phyloP scores from a whole-genome alignment of 2,113 vertebrate species.

The Tachuris rubrigastra region DNA sequence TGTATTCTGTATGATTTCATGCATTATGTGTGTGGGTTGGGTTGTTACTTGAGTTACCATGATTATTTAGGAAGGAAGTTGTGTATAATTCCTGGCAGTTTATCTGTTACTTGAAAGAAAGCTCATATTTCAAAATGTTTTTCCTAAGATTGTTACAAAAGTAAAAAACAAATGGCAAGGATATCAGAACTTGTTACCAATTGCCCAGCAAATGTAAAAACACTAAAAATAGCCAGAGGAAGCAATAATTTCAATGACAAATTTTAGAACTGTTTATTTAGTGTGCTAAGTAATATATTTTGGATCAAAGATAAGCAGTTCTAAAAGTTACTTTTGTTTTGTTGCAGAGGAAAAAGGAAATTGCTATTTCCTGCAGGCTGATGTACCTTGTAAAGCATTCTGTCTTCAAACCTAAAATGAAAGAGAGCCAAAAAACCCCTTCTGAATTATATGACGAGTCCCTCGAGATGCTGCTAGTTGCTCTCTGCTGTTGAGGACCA shows the following conservation, averaged over 20 bases:
- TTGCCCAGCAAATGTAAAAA: slow-evolving; percentile 68
- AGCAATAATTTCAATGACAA: slow-evolving; percentile 81
- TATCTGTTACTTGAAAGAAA: slow-evolving; percentile 71
- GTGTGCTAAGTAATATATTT: slow-evolving; percentile 80
- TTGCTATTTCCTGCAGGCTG: slow-evolving; percentile 81
- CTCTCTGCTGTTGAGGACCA: slow-evolving; percentile 59
- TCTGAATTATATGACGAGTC: slow-evolving; percentile 73
- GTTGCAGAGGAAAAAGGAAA: slow-evolving; percentile 82
- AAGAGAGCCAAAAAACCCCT: slow-evolving; percentile 66
- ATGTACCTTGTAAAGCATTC: slow-evolving; percentile 84
- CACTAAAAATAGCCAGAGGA: slow-evolving; percentile 83
- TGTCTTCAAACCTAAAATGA: slow-evolving; percentile 71
- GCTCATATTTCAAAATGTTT: slow-evolving; percentile 72
- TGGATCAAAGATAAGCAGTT: slow-evolving; percentile 87
- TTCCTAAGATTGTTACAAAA: slow-evolving; percentile 70
- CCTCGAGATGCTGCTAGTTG: slow-evolving; percentile 65
- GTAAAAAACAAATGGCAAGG: slow-evolving; percentile 70
- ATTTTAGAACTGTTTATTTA: slow-evolving; percentile 83
- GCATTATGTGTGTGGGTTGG: slow-evolving; percentile 62
- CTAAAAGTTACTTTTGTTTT: slow-evolving; percentile 80
- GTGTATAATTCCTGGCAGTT: slow-evolving; percentile 72
- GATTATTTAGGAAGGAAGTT: slow-evolving; percentile 75
- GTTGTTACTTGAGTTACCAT: slow-evolving; percentile 73
- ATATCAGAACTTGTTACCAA: slow-evolving; percentile 74
- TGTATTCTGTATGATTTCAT: slow-evolving; percentile 48